These are phyloP conservation scores for Caradrina kadenii DNA, from an alignment of 2,888 invertebrate species.

Conservation along the genomic window DNA sequence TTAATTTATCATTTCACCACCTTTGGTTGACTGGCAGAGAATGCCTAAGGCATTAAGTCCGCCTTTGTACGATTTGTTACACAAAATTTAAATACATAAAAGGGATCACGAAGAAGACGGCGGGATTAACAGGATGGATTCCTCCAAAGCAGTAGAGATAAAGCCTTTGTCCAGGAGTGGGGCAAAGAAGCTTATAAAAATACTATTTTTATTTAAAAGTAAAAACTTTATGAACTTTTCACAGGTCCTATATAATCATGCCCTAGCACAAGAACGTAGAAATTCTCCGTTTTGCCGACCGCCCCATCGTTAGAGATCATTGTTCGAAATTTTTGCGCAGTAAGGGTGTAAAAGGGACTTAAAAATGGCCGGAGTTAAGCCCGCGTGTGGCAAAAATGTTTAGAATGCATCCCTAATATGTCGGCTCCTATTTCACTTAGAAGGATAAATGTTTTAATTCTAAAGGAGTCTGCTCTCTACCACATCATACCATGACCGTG, in stretches of 20 bases:
- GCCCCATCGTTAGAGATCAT: constrained; percentile 39
- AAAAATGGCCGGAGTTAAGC: constrained; percentile 5
- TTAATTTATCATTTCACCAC: no score
- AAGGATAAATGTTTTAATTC: constrained; percentile 25
- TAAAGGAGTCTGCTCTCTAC: background rate
- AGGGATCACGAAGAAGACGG: no score
- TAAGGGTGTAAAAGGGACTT: constrained; percentile 37
- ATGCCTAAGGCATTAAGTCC: no score
- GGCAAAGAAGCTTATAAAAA: no score
- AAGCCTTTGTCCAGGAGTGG: no score
- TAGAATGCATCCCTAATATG: constrained; percentile 47
- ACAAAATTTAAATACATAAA: no score
- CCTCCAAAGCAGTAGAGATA: no score
- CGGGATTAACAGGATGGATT: no score
- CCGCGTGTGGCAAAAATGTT: constrained; percentile 47
- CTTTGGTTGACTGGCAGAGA: no score
- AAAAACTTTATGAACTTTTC: background rate
- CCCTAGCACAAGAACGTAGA: constrained; percentile 3
- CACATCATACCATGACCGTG: no score
- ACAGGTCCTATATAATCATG: background rate
- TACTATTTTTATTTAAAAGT: no score
- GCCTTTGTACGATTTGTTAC: no score
- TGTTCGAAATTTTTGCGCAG: constrained; percentile 52
- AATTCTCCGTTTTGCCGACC: constrained; percentile 15
- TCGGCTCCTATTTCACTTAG: constrained; percentile 14